Base-by-base conservation (phyloP, 2,888 invertebrate species). In the Acleris sparsana region DNA sequence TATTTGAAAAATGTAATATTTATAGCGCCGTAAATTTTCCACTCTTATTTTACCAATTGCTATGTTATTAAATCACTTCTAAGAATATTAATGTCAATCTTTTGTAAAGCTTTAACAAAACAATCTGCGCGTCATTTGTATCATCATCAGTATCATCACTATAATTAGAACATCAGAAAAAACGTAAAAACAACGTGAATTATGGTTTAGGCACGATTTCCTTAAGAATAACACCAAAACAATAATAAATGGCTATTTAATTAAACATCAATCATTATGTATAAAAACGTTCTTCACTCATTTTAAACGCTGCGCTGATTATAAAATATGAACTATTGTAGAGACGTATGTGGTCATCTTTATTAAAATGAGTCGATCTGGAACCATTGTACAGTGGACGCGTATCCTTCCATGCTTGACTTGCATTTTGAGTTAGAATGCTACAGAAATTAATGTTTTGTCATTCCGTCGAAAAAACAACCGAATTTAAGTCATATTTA, bases 121-220 rank as follows among this genome's bases (percentile, higher is more conserved):
- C 16, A 44, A 46, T 56, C 46, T 66, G 56, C 65, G 61, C 52
- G 56, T 52, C 51, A 56, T 44, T 43, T 33, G 29, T 29, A 6
- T 29, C 17, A 17, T 6, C 1, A 25, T 25, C 25, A 6, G 17
- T 18, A 13, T 65, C 65, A 61, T 65, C 52, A 61, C 61, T 66
- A 57, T 66, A 39, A 66, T 66, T 65, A 61, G 52, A 20, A 66
- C 56, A 61, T 66, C 60, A 61, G 56, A 39, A 60, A 63, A 61
- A 59, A 49, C 29, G 33, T 17, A 56, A 52, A 65, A 61, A 61
- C 51, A 51, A 60, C 51, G 65, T 56, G 56, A 56, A 60, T 56
- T 65, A 65, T 61, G 49, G 33, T 44, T 65, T n/a, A 5, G 17
- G 52, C 65, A 65, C 61, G 65, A 66, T 66, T 57, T 33, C 39